Conservation (phyloP, 2,113 vertebrate species). For the Atlantisia rogersi region DNA sequence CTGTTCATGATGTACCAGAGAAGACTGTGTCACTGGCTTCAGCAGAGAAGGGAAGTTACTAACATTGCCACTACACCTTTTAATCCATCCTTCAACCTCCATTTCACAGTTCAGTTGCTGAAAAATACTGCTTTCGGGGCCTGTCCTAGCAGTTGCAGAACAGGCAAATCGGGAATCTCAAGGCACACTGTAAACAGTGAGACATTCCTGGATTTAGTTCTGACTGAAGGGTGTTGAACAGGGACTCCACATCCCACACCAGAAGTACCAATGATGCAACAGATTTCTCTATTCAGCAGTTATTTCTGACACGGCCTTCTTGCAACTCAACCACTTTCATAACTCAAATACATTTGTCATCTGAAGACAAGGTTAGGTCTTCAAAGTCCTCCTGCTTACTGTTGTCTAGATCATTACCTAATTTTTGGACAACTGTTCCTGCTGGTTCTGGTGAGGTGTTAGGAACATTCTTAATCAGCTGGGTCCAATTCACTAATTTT, state of each 20-base stretch:
- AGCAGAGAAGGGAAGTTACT: background rate
- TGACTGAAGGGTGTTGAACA: background rate
- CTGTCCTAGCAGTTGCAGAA: background rate
- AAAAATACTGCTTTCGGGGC: background rate
- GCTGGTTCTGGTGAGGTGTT: background rate
- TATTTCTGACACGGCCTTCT: background rate
- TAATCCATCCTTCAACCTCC: background rate
- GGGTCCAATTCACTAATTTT: background rate
- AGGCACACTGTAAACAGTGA: background rate
- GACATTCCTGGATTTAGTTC: background rate
- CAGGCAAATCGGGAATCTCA: background rate
- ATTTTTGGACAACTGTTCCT: background rate
- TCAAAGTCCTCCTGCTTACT: background rate
- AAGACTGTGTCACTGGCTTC: background rate
- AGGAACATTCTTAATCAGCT: background rate
- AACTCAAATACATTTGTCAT: background rate
- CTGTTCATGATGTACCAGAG: background rate
- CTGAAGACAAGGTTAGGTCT: background rate
- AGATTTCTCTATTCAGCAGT: background rate
- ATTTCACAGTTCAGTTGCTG: background rate
- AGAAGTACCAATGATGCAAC: background rate
- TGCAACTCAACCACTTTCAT: background rate
- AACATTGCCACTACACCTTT: background rate
- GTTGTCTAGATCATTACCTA: background rate
- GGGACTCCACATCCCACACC: background rate